Base-by-base conservation (phyloP, 2,797 vertebrate species). In the Sebastes hubbsi region DNA sequence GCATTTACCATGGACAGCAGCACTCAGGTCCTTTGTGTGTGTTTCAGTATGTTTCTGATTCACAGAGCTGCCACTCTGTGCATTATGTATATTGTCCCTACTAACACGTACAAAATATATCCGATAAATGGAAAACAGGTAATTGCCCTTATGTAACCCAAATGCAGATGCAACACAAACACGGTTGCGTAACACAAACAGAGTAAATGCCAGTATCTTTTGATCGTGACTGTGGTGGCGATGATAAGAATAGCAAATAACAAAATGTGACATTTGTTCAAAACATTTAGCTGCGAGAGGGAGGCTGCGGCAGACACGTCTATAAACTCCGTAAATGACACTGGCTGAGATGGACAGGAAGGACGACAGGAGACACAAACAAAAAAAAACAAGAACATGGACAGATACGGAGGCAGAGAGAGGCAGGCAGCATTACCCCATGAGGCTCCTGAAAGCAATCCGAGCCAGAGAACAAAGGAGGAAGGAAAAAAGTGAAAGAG, bases 371-470 rank as follows among this genome's bases (percentile, higher is more conserved):
- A 66, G 63, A 84, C 52, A 64, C 52, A 86, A 61, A 89, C 10
- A 73, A 22, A 38, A 54, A 20, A 13, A n/a, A 13, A 83, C 25
- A 49, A 71, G 54, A 36, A 88, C 58, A 58, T 24, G 77, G 65
- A 91, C 13, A 83, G 67, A 78, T 1, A 83, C 64, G 82, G 56
- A 83, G 72, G 77, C 62, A 85, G 58, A 88, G 84, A 86, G 46
- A 54, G 52, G 85, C 80, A 91, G 84, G 78, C 94, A 94, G 80
- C 94, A 94, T 98, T 99, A 99, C 98, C 98, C 98, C 97, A 97
- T 97, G 87, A 99, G 96, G 96, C 98, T 99, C 97, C 98, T 99
- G 97, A 95, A 96, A 96, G 92, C 93, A 95, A 96, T 94, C 95
- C 96, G 95, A 97, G 93, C 95, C 93, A 96, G 90, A 92, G 88